phyloP scores from a whole-genome alignment of 2,797 vertebrate species.

The Eulemur mongoz region DNA sequence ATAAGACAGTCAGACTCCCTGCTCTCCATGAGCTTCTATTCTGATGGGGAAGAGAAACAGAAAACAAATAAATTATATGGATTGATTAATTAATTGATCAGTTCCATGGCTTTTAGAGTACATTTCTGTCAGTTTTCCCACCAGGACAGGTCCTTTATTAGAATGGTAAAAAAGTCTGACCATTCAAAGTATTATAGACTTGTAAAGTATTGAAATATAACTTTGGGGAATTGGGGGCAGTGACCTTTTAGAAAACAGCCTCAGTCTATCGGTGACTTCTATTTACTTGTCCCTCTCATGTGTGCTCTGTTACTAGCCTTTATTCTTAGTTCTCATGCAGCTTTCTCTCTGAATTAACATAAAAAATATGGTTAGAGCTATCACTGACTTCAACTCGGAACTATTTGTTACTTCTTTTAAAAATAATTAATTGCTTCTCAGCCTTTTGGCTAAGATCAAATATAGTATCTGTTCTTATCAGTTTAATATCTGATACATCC shows the following conservation, averaged over 20 bases:
- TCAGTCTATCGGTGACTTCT: background rate
- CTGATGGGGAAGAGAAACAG: background rate
- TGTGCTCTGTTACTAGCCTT: background rate
- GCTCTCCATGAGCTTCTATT: background rate
- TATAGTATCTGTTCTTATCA: background rate
- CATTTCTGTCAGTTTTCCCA: background rate
- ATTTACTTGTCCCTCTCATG: background rate
- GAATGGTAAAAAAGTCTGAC: background rate
- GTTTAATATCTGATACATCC: background rate
- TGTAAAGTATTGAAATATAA: background rate
- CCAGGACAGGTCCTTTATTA: background rate
- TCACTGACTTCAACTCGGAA: conserved; percentile 24
- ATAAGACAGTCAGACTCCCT: background rate
- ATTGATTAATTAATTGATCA: conserved; percentile 6
- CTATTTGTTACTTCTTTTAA: conserved; percentile 15
- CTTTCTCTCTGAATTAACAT: conserved; percentile 20
- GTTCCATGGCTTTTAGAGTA: background rate
- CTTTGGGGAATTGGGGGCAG: background rate
- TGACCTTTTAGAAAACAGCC: conserved; percentile 1
- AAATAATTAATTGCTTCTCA: background rate
- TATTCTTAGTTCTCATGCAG: background rate
- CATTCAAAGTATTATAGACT: background rate
- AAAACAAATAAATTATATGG: conserved; percentile 18
- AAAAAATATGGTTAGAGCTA: background rate
- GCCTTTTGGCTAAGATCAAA: background rate